These are phyloP conservation scores for Amblyraja radiata DNA, from an alignment of 2,797 vertebrate species.

Conservation along the genomic window DNA sequence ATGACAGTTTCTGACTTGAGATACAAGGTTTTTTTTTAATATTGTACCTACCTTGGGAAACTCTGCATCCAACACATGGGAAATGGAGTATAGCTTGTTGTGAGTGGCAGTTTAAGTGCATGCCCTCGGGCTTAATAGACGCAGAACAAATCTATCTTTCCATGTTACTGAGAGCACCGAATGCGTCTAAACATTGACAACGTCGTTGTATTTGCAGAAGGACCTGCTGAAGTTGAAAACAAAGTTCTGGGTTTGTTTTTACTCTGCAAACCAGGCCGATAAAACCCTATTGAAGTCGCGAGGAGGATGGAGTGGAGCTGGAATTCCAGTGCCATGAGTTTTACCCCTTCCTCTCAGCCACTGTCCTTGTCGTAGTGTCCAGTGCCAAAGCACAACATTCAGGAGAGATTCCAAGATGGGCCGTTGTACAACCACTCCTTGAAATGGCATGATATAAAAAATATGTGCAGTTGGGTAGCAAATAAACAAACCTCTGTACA, in stretches of 20 bases:
- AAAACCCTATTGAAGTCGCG: too few relatives aligned
- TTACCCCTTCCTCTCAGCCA: too few relatives aligned
- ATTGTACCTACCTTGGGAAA: constrained; percentile 26
- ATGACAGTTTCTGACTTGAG: constrained; percentile 28
- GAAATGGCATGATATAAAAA: too few relatives aligned
- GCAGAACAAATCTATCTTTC: constrained; percentile 25
- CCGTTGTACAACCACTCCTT: too few relatives aligned
- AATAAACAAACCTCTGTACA: too few relatives aligned
- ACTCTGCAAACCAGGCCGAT: too few relatives aligned
- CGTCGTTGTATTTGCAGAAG: constrained; percentile 32
- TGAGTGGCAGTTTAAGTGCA: constrained; percentile 19
- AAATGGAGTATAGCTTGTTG: background rate
- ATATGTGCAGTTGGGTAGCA: too few relatives aligned
- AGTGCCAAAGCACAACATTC: too few relatives aligned
- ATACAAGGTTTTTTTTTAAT: constrained; percentile 23
- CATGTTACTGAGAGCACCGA: constrained; percentile 28
- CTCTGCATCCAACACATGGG: background rate
- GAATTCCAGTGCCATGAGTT: too few relatives aligned
- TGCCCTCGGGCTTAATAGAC: constrained; percentile 15
- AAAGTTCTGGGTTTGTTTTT: background rate
- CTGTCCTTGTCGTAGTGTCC: too few relatives aligned
- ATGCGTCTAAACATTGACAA: constrained; percentile 12
- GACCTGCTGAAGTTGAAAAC: constrained; percentile 6
- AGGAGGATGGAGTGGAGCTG: too few relatives aligned
- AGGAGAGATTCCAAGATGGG: too few relatives aligned